Percentiles rank a stretch among this genome's conserved stretches.
These are phyloP conservation scores for Trichonephila clavata DNA, from an alignment of 1,140 invertebrate genomes.

Conservation along the genomic window DNA sequence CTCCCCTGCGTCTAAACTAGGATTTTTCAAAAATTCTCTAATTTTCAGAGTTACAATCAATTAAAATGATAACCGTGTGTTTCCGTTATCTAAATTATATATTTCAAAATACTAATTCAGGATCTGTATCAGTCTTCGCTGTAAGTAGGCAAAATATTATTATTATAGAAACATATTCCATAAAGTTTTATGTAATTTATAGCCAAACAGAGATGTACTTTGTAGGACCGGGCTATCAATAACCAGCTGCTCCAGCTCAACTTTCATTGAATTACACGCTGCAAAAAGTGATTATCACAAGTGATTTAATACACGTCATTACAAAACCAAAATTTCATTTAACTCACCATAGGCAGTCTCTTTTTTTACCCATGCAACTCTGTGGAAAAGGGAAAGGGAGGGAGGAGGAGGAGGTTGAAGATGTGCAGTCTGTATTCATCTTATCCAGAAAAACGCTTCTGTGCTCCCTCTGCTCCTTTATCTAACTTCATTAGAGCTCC, in stretches of 20 bases:
- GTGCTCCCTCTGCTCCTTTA: conserved; percentile 15
- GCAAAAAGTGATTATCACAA: background rate
- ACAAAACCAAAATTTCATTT: conserved; percentile 17
- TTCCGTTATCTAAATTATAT: no score
- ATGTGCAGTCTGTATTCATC: background rate
- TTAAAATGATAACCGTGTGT: no score
- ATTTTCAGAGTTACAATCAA: no score
- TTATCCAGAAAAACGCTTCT: background rate
- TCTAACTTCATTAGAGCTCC: conserved; percentile 62
- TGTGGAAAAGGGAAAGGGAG: background rate
- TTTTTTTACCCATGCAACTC: background rate
- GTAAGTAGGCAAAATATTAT: no score
- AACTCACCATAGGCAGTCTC: background rate
- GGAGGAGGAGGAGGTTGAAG: background rate
- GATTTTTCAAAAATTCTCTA: no score
- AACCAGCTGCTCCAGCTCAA: background rate
- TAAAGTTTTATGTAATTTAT: no score
- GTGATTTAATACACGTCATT: background rate
- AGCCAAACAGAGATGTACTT: no score
- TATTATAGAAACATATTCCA: no score
- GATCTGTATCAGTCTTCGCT: no score
- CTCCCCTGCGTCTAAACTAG: no score
- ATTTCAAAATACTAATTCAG: no score
- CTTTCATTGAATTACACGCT: background rate
- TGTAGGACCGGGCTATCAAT: no score